Base-by-base conservation (phyloP, 2,888 invertebrate species). In the Cancer borealis region DNA sequence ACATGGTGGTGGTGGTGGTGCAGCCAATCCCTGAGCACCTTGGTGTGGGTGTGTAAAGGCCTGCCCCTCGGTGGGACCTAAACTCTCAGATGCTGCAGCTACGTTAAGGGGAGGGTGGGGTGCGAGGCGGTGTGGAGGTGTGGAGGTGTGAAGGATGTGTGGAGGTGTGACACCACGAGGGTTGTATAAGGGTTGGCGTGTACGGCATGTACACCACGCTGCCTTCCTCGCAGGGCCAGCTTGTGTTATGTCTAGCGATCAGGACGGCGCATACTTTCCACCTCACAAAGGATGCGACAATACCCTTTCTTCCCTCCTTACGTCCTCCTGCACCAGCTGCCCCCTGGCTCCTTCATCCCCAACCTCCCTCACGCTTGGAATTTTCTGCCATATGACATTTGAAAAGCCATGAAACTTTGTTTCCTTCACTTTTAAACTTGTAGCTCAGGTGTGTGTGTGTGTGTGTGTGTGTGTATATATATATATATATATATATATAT, bases 171-270 rank as follows among this genome's bases (percentile, higher is more conserved):
- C 8, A 26, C 60, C 4, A 60, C 39, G 21, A 60, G 60, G 21
- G 26, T 26, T 73, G 3, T 14, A 8, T 54, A 54, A 14, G 54
- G 8, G 54, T 14, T 14, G 8, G 54, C 54, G 10, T 54, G 54
- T 14, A 54, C 14, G 54, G 54, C 73, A 5, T n/a, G 73, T n/a
- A 8, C n/a, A 26, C 26, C 73, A 73, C 73, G 73, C 73, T 73
- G 73, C 73, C 73, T 26, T n/a, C 26, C 73, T 26, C 73, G 79
- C 92, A 84, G 45, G 92, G 84, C 46, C 45, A 84, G n/a, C 73
- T 8, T 73, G 73, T 60, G 21, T 60, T 60, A 17, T 60, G 2
- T 14, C 21, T 14, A 21, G 39, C 39, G 39, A 39, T 2, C 39
- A 39, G 39, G 39, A 39, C 39, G 39, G 39, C 39, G 39, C 39